Evolutionary conservation across 1,140 invertebrate species (phyloP).

Genomic region (Homarus americanus): DNA sequence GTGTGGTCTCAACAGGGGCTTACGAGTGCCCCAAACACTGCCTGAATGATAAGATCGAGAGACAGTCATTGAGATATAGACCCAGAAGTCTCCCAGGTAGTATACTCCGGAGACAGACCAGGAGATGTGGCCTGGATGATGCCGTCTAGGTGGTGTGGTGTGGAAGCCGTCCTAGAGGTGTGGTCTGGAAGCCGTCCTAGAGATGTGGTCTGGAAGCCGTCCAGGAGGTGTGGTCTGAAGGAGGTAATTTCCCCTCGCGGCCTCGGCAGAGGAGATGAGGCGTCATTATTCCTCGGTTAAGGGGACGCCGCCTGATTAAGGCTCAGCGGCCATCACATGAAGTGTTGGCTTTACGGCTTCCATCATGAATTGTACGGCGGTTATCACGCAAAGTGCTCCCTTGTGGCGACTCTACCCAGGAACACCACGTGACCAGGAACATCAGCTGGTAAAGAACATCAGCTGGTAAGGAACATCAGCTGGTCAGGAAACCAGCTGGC

Average conservation of each 20-base stretch:
- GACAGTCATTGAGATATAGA: background rate
- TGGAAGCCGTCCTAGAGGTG: background rate
- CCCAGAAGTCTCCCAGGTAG: background rate
- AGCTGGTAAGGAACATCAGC: no score
- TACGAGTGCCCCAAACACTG: no score
- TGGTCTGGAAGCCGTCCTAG: background rate
- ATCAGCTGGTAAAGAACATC: no score
- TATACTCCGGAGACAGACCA: no score
- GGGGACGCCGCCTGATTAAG: background rate
- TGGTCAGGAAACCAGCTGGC: no score
- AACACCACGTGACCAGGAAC: no score
- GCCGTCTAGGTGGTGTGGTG: background rate
- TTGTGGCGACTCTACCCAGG: background rate
- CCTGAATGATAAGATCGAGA: no score
- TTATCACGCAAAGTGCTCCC: background rate
- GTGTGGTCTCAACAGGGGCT: no score
- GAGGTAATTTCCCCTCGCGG: background rate
- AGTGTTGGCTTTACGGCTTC: background rate
- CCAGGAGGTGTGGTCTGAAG: background rate
- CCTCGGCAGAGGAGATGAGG: background rate
- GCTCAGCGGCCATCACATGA: background rate
- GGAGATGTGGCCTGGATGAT: background rate
- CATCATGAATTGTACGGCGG: background rate
- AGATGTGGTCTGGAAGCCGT: conserved; percentile 2
- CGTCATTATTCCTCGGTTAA: background rate